These are phyloP conservation scores for Peromyscus polionotus DNA, from an alignment of 2,113 vertebrate genomes.

Conservation along the genomic window DNA sequence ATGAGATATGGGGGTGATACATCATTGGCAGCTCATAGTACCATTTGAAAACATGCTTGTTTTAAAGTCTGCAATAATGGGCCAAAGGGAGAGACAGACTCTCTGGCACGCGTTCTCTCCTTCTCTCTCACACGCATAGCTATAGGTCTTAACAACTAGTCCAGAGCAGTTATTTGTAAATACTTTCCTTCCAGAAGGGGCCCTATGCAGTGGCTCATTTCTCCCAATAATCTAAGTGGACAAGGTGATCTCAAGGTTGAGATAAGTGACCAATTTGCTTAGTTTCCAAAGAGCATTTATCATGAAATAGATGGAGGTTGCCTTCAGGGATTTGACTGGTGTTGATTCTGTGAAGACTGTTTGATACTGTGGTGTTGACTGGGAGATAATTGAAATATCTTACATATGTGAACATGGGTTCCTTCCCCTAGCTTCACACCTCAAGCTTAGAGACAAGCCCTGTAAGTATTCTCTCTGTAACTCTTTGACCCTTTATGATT, in stretches of 20 bases:
- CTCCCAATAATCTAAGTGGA: neutral
- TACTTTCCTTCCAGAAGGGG: conserved; percentile 40
- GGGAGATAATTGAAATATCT: neutral
- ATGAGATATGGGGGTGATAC: conserved; percentile 83
- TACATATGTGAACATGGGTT: neutral
- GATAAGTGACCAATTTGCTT: conserved; percentile 1
- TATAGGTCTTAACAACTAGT: conserved; percentile 51
- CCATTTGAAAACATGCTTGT: conserved; percentile 84
- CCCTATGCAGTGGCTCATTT: neutral
- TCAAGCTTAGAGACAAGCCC: neutral
- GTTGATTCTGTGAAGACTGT: conserved; percentile 10
- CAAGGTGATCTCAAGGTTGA: conserved; percentile 26
- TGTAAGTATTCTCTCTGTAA: neutral
- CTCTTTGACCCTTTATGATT: neutral
- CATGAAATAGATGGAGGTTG: neutral
- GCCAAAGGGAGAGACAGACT: conserved; percentile 63
- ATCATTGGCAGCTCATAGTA: conserved; percentile 79
- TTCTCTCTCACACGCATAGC: neutral
- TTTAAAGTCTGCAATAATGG: conserved; percentile 81
- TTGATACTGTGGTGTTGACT: neutral
- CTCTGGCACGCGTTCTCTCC: neutral
- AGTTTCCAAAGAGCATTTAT: conserved; percentile 32
- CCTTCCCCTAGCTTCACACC: neutral
- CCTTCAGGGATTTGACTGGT: neutral
- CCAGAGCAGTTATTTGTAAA: conserved; percentile 67